Percentiles rank a stretch among this genome's conserved stretches.
These are phyloP conservation scores for Eutrigla gurnardus DNA, from an alignment of 2,797 vertebrate species.

Conservation along the genomic window DNA sequence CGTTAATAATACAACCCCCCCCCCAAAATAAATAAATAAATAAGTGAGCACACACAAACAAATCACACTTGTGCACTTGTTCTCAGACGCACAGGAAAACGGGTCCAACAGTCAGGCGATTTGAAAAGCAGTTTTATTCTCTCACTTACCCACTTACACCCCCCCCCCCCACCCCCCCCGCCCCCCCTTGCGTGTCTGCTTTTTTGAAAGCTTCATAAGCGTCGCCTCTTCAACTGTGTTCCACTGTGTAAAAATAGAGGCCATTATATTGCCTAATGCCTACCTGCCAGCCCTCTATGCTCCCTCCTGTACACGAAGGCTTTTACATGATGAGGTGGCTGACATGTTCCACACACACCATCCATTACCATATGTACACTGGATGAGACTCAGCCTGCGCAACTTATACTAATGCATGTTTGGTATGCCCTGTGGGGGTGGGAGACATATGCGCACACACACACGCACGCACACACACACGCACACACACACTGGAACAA, in stretches of 20 bases:
- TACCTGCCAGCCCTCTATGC: constrained; percentile 78
- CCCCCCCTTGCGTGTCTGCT: constrained; percentile 60
- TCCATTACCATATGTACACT: constrained; percentile 86
- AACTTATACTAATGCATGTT: constrained; percentile 87
- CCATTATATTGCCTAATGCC: constrained; percentile 83
- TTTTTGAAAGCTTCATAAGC: constrained; percentile 80
- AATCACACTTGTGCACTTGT: constrained; percentile 21
- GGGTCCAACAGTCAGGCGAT: constrained; percentile 68
- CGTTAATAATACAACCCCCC: constrained; percentile 42
- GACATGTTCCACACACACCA: constrained; percentile 84
- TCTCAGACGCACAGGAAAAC: constrained; percentile 61
- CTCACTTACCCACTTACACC: constrained; percentile 72
- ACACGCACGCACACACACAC: constrained; percentile 34
- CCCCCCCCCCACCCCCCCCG: constrained; percentile 4
- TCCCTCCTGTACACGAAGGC: constrained; percentile 80
- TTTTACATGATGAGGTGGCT: constrained; percentile 88
- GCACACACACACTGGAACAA: constrained; percentile 57
- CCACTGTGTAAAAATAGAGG: constrained; percentile 80
- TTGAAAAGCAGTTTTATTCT: constrained; percentile 77
- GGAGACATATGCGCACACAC: constrained; percentile 49
- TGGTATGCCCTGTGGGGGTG: constrained; percentile 81
- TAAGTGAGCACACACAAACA: constrained; percentile 3
- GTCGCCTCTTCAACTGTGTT: constrained; percentile 81
- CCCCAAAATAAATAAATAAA: background rate
- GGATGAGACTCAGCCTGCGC: constrained; percentile 78